Base-by-base conservation (phyloP, 2,113 vertebrate species). In the Oriolus oriolus region DNA sequence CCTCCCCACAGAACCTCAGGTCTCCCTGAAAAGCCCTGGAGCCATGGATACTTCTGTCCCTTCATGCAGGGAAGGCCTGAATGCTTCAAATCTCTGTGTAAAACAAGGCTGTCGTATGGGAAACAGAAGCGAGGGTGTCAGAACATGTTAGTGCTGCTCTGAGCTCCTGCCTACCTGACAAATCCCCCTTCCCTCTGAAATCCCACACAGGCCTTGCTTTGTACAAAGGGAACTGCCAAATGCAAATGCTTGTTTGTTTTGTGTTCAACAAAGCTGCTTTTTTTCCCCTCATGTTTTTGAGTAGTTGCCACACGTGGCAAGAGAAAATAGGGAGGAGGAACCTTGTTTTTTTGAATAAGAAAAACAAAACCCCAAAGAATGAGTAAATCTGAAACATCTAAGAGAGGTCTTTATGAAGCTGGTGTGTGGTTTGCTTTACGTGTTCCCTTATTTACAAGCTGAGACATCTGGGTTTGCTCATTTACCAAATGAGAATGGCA, bases 381-480 rank as follows among this genome's bases (percentile, higher is more conserved):
- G 1, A 61, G 57, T 56, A 84, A 60, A 84, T 53, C 64, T 75
- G 73, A 89, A 70, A 57, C 65, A 53, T 68, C 77, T 65, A 60
- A 75, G 85, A 64, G 27, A 76, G 45, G 37, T 35, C 13, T 90
- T 95, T 78, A 73, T 60, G 74, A 79, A 92, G 61, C 60, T 75
- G 22, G 30, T 7, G 28, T 26, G 5, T 69, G 44, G 12, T 73
- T 92, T 87, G 47, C 41, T 83, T 94, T 66, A 26, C 9, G 5
- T 5, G 12, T 47, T 85, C 44, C 66, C 47, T 60, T 56, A 74
- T 90, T 76, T 54, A 61, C 44, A 77, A 64, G 64, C 77, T n/a
- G 88, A 85, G 93, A 86, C 75, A 68, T 78, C 89, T 95, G 95
- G 56, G n/a, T 89, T 83, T 84, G 49, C 68, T 94, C 66, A 45